Evolutionary conservation across 2,888 invertebrate genomes (phyloP).

Genomic region (Tethea ocularis): DNA sequence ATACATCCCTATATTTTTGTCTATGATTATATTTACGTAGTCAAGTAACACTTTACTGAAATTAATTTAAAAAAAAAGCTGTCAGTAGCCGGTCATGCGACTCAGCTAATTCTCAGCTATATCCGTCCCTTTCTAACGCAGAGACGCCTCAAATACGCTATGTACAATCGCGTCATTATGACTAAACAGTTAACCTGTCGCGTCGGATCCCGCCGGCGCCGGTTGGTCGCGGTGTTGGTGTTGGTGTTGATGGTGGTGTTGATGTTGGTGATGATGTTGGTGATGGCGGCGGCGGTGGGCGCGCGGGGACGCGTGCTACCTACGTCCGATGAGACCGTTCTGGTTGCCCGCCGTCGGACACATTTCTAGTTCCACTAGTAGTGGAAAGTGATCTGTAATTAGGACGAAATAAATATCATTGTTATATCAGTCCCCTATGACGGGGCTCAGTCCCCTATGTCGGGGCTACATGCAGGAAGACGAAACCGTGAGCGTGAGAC

Average conservation of each 20-base stretch:
- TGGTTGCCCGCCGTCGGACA: slow-evolving; percentile 89
- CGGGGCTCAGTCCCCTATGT: no score
- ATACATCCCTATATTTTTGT: neutral
- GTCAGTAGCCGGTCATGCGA: no score
- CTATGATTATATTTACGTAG: neutral
- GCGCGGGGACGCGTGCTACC: slow-evolving; percentile 86
- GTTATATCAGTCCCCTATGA: no score
- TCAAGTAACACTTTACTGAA: no score
- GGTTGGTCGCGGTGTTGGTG: slow-evolving; percentile 12
- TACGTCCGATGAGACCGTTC: slow-evolving; percentile 92
- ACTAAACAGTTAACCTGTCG: neutral
- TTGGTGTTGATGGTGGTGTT: slow-evolving; percentile 28
- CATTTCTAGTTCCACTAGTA: slow-evolving; percentile 96
- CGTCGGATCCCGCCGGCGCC: slow-evolving; percentile 11
- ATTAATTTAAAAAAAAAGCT: no score
- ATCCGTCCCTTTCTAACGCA: neutral
- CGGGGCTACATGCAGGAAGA: no score
- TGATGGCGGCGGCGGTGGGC: slow-evolving; percentile 34
- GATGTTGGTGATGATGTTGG: slow-evolving; percentile 30
- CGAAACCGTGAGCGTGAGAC: no score
- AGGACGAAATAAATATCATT: neutral
- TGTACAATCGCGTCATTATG: neutral
- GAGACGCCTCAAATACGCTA: neutral
- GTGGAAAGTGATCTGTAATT: slow-evolving; percentile 92
- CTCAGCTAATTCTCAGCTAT: no score